Evolutionary conservation across 2,113 vertebrate genomes (phyloP).

Genomic region (Daubentonia madagascariensis): DNA sequence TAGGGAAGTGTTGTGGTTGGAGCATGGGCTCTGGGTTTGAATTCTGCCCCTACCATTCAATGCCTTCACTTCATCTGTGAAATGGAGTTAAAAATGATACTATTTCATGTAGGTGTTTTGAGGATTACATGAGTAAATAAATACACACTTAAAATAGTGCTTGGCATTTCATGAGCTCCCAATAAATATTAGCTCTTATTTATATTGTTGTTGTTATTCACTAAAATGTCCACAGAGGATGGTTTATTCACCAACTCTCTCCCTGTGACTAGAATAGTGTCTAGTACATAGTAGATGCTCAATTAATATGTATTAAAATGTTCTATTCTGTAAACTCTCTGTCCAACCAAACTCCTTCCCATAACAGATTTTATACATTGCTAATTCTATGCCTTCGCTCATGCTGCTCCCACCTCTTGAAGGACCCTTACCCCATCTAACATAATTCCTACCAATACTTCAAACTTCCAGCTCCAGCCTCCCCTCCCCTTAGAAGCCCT

Average conservation of each 20-base stretch:
- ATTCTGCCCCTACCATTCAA: not conserved
- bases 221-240: not conserved
- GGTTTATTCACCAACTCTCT: not conserved
- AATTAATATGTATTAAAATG: not conserved
- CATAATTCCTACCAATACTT: not conserved
- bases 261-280: fast-evolving
- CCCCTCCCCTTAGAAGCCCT: not conserved
- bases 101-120: not conserved
- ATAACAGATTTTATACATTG: too few species aligned
- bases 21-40: not conserved
- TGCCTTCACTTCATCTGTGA: not conserved
- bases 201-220: not conserved
- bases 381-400: not conserved
- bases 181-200: not conserved
- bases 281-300: not conserved
- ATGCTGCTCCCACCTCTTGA: not conserved
- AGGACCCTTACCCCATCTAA: not conserved
- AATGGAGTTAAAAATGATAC: not conserved
- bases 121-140: not conserved
- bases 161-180: not conserved
- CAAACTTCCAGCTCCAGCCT: not conserved
- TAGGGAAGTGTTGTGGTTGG: not conserved
- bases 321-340: not conserved
- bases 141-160: not conserved
- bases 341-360: not conserved